Conservation (phyloP, 1,140 invertebrate species). For the Amphibalanus amphitrite region DNA sequence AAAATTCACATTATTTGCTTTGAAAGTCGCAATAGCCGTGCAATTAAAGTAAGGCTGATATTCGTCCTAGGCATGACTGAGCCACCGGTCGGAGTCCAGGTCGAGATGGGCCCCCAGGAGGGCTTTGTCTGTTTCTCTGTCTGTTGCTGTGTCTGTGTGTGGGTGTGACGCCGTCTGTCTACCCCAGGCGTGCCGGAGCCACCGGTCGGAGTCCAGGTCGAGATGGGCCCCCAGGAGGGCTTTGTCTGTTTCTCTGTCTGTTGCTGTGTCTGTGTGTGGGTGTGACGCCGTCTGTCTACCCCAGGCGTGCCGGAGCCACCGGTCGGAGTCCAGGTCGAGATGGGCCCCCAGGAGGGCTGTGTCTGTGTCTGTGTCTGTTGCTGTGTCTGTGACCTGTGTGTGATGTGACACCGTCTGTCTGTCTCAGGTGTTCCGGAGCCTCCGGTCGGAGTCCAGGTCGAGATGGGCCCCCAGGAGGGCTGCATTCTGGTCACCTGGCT, state of each 20-base stretch:
- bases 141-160: too few relatives aligned
- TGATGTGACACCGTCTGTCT: too few relatives aligned
- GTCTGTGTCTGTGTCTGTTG: too few relatives aligned
- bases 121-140: too few relatives aligned
- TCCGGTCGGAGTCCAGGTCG: constrained; percentile 89
- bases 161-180: too few relatives aligned
- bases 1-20: too few relatives aligned
- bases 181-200: constrained; percentile 74
- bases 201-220: constrained; percentile 89
- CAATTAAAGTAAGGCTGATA: too few relatives aligned
- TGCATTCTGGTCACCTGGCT: constrained; percentile 96
- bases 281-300: too few relatives aligned
- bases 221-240: constrained; percentile 94
- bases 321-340: constrained; percentile 89
- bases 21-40: too few relatives aligned
- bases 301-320: constrained; percentile 85
- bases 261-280: too few relatives aligned
- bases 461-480: constrained; percentile 94
- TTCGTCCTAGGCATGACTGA: constrained; percentile 68
- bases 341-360: constrained; percentile 96
- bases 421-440: constrained; percentile 82
- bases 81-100: constrained; percentile 89
- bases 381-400: too few relatives aligned
- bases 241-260: too few relatives aligned
- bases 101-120: constrained; percentile 94